Evolutionary conservation across 1,140 invertebrate genomes (phyloP), one percentile per base, ranked within the genome.

Genomic region (Plectrocnemia conspersa): DNA sequence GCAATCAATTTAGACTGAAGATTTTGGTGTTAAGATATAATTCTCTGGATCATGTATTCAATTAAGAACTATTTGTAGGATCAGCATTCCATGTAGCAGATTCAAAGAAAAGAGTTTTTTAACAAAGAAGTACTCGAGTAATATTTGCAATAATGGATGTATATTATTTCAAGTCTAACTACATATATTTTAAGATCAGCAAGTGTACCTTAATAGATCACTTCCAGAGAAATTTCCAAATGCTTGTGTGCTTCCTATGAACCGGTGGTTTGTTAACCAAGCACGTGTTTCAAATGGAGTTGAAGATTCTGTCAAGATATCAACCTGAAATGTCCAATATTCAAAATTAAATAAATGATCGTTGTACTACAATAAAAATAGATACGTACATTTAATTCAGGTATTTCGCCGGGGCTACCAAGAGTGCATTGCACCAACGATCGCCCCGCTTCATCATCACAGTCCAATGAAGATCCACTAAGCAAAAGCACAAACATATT

Each of bases 191-290:
- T n/a, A n/a, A n/a, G n/a, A n/a, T 45, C 15, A 25, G 24, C 5
- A 21, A 52, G 15, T 23, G 48, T 56, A 75, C 73, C 73, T 79
- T 47, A 97, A 71, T 60, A 97, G 79, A 75, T 97, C 93, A 24
- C 85, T 80, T 40, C 91, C 93, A 38, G 86, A 88, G 75, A 93
- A 97, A 66, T 86, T 88, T 38, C 83, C 74, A 68, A 96, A 93
- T 1, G 85, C 86, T 24, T 79, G 71, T 1, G 83, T 72, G 65
- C 88, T 89, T 48, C 82, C 78, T 10, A 79, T 76, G 73, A 93
- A 95, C 52, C 89, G 79, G 68, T 91, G 82, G 11, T 72, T 72
- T 18, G 81, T 79, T n/a, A 95, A 78, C 92, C 93, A 97, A 35
- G 81, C 73, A 23, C 78, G 76, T 2, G 90, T 89, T 68, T 92